These are phyloP conservation scores for Fragum sueziense DNA, from an alignment of 2,888 invertebrate species.

Conservation along the genomic window DNA sequence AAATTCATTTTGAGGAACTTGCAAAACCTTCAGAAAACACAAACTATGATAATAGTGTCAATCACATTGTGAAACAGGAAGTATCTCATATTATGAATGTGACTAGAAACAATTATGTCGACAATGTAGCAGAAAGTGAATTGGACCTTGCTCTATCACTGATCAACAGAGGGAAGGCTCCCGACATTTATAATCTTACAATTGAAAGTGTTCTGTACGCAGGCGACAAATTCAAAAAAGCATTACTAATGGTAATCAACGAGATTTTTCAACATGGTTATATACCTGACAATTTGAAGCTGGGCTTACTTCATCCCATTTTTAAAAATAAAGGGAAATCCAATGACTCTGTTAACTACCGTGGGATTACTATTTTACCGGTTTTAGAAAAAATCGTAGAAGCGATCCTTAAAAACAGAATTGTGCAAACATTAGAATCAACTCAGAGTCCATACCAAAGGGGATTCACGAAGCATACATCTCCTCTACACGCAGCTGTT, in stretches of 20 bases:
- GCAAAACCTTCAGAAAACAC: not conserved
- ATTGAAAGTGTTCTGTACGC: not conserved
- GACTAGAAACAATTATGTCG: not conserved
- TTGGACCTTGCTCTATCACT: not conserved
- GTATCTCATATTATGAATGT: not conserved
- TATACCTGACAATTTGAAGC: not conserved
- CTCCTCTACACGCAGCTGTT: not conserved
- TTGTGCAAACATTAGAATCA: not conserved
- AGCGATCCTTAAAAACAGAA: constrained; percentile 2
- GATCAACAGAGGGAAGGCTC: not conserved
- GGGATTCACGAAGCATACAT: constrained; percentile 1
- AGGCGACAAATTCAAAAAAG: too few species aligned
- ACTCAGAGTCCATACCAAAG: not conserved
- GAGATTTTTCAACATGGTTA: not conserved
- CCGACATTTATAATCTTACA: not conserved
- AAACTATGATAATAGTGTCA: not conserved
- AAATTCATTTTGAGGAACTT: not conserved
- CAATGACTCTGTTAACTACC: not conserved
- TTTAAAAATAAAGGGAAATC: constrained; percentile 5
- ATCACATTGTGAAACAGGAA: not conserved
- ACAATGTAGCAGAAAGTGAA: not conserved
- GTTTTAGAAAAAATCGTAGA: not conserved
- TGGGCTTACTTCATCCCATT: not conserved
- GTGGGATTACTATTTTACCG: not conserved
- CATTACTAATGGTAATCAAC: too few species aligned